These are phyloP conservation scores for Harpegnathos saltator DNA, from an alignment of 1,140 invertebrate species.

Conservation along the genomic window DNA sequence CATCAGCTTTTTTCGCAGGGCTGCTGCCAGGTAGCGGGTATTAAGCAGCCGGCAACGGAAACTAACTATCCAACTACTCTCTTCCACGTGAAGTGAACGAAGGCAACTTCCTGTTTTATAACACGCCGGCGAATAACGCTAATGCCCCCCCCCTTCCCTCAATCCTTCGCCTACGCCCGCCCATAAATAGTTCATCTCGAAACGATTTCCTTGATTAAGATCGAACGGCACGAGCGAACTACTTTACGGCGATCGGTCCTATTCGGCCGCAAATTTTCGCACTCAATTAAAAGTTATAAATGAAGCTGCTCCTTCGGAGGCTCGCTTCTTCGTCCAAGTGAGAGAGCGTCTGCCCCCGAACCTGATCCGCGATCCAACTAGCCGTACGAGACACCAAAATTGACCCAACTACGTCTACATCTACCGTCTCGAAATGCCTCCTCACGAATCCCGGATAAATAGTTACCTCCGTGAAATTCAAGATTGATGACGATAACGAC, in stretches of 20 bases:
- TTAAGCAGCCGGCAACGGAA: not conserved
- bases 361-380: conserved; percentile 25
- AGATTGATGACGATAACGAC: conserved; percentile 11
- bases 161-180: too few species aligned
- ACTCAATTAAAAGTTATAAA: conserved; percentile 79
- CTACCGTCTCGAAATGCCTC: not conserved
- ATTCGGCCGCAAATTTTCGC: conserved; percentile 66
- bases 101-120: conserved; percentile 27
- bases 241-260: conserved; percentile 44
- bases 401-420: conserved; percentile 51
- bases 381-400: conserved; percentile 53
- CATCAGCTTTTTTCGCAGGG: conserved; percentile 1
- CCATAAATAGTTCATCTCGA: conserved; percentile 46
- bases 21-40: not conserved
- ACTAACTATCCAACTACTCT: not conserved
- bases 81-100: not conserved
- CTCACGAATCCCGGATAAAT: conserved; percentile 13
- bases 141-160: too few species aligned
- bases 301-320: conserved; percentile 69
- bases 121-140: not conserved
- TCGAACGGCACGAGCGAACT: conserved; percentile 31
- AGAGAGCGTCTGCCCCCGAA: conserved; percentile 33
- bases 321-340: conserved; percentile 55
- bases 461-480: not conserved
- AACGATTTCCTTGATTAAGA: conserved; percentile 62